Base-by-base conservation (phyloP, 2,113 vertebrate species). In the Phainopepla nitens region DNA sequence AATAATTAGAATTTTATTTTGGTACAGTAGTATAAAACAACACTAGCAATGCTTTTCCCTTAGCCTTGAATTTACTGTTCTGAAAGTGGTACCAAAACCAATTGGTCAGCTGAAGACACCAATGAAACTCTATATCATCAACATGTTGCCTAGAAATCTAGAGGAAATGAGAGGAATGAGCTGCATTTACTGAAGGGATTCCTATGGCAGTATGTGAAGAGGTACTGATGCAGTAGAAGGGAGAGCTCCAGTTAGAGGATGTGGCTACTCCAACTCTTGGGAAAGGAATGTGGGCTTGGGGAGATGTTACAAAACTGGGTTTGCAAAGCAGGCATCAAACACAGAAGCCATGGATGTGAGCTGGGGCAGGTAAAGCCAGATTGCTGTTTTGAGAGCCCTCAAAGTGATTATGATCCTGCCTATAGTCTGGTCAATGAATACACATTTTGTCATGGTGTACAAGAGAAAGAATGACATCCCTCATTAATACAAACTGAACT, bases 401-500 rank as follows among this genome's bases (percentile, higher is more conserved):
- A 41, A 58, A 56, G 84, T 66, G 54, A n/a, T 51, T 58, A 36
- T 57, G 57, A 17, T 54, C 64, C 69, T 81, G 49, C 33, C 73
- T 39, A 29, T 12, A 49, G 44, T 42, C 54, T 78, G 62, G 42
- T 41, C 9, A 10, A 65, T n/a, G 56, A 39, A 66, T n/a, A 69
- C 13, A 64, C 16, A 68, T 60, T 90, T 92, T 72, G 72, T 50
- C 82, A 79, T 56, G 83, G 35, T 66, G 71, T 88, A 81, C 75
- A 29, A 58, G 44, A 87, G 42, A 85, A 93, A 50, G 77, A 87
- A 93, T 64, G n/a, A 50, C 58, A 62, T 73, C 60, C 47, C 73
- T 94, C 84, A 90, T 96, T 92, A 95, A 91, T 84, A 90, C 27
- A 96, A 71, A 89, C 20, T 73, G 60, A 57, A 92, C 82, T 94